Base-by-base conservation (phyloP, 2,113 vertebrate genomes). In the Platichthys flesus region DNA sequence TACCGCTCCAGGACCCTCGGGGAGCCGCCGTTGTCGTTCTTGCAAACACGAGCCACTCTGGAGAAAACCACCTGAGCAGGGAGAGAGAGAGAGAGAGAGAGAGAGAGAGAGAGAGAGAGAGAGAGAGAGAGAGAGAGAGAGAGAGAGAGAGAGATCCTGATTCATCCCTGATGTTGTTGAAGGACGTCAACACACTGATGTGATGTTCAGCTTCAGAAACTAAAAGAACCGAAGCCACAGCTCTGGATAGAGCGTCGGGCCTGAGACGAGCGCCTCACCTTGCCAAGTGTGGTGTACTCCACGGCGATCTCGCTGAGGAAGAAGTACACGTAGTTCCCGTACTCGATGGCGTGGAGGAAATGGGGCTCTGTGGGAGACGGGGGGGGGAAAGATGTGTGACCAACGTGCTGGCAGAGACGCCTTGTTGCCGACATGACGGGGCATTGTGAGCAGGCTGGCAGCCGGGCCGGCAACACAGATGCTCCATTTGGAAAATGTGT, bases 251-350 rank as follows among this genome's bases (percentile, higher is more conserved):
- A 42, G 61, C 0, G 40, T 57, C 28, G 21, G 60, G 13, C n/a
- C 51, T 21, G 23, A 24, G 12, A 54, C 0, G 16, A 40, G 40
- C 1, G 4, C 1, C 96, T 94, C 91, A 99, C 97, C 96, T 97
- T 96, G 37, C 97, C 97, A 13, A 97, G 93, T 1, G 95, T 91
- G 9, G 96, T 96, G 84, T 97, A 97, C 90, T 98, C 97, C 86
- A 98, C 95, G 0, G 97, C 96, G 1, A 99, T 97, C 90, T 98
- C 97, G 15, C 97, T 96, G 93, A 98, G 97, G 95, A 99, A 99
- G 88, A 97, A 98, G 89, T 98, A 99, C 64, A 98, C 94, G 0
- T 96, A 97, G 80, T 96, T 95, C 51, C 96, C 96, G 0, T 97
- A 96, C 81, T 98, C 96, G 15, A 99, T 94, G 2, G 95, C 96